Conservation (phyloP, 1,140 invertebrate genomes). For the Drosophila bocqueti region DNA sequence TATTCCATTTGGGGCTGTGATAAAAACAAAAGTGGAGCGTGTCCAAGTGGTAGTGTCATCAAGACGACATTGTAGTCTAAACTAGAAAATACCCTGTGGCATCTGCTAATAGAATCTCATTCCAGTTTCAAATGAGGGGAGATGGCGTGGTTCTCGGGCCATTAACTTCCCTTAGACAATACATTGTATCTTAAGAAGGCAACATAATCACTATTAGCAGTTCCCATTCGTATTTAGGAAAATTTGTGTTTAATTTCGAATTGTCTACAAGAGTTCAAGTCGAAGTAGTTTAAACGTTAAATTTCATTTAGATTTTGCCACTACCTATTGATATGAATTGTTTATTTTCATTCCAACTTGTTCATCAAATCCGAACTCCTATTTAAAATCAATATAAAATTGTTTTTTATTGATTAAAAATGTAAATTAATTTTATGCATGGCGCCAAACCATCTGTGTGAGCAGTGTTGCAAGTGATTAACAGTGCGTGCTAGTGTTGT, state of each 20-base stretch:
- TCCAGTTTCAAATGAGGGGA: neutral
- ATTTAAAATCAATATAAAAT: neutral
- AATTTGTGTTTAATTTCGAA: neutral
- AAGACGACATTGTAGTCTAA: neutral
- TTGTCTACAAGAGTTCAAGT: no score
- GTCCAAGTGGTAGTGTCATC: conserved; percentile 31
- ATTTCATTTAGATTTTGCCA: no score
- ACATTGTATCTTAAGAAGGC: neutral
- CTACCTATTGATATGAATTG: no score
- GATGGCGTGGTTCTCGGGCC: neutral
- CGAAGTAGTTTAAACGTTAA: no score
- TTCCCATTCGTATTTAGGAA: neutral
- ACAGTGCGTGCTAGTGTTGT: conserved; percentile 13
- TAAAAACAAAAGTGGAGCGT: conserved; percentile 67
- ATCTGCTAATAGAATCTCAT: neutral
- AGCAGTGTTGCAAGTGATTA: conserved; percentile 12
- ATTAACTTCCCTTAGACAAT: conserved; percentile 6
- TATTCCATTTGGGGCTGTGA: conserved; percentile 56
- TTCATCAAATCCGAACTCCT: neutral
- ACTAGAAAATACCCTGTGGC: conserved; percentile 2
- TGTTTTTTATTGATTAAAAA: neutral
- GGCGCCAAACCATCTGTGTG: conserved; percentile 24
- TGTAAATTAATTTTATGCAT: neutral
- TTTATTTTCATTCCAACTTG: neutral
- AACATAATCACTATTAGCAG: neutral